Base-by-base conservation (phyloP, 2,888 invertebrate species). In the Tetheella fluctuosa region DNA sequence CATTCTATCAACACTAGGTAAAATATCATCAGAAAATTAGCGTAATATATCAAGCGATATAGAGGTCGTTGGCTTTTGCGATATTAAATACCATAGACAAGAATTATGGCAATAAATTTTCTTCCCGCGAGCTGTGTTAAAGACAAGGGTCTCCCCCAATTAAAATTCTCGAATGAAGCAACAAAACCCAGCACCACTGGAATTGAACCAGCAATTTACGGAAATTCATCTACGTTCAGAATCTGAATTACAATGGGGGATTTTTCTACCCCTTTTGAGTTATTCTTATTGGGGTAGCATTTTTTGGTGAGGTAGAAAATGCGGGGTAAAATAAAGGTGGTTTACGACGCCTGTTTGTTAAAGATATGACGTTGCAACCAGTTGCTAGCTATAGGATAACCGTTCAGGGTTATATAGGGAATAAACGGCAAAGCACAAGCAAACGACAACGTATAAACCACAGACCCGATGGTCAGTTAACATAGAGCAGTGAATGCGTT, bases 141-240 rank as follows among this genome's bases (percentile, higher is more conserved):
- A 75, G 73, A 73, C 70, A 64, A 61, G 70, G 75, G 71, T 71
- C 61, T 64, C 62, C 54, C 69, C 78, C 79, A 82, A 81, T 84
- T 84, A 83, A 83, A 84, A 79, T 79, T 68, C 20, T 37, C 55
- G 76, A 77, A 80, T 73, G 76, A 73, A 74, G 71, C 69, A 61
- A 64, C 59, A 68, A 71, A 73, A 66, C 70, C 71, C 72, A 74
- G 76, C 73, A 68, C 67, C 55, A 68, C 61, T 67, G 67, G 59
- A 73, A 75, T 67, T 62, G 67, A 55, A 52, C 66, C 63, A 61
- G 64, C 74, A 60, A 77, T 78, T 80, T 71, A 69, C 65, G 63
- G 63, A 67, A 73, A 74, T 70, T 76, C 69, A 77, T 79, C 81
- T 79, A 76, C 77, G 79, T 80, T 79, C 81, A 79, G 77, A 82